These are phyloP conservation scores for Umimayanthus kanabou DNA, from an alignment of 92 coral and sea anemone genomes.

Conservation along the genomic window DNA sequence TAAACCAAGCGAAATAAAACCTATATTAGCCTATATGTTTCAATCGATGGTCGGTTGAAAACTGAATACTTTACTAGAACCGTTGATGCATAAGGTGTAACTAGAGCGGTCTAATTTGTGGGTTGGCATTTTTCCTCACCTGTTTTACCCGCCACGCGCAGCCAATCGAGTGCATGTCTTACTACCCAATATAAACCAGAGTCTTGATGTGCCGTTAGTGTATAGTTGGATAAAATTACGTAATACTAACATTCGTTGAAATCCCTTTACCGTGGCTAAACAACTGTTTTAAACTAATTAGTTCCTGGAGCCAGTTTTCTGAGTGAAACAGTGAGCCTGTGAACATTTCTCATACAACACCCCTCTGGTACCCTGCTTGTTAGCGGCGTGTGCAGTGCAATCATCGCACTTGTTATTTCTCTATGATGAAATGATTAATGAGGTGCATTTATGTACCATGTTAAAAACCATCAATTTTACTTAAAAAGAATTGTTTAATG, in stretches of 20 bases:
- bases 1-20: background rate
- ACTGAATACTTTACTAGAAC: background rate
- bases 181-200: background rate
- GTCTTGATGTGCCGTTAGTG: background rate
- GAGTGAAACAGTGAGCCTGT: background rate
- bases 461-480: conserved; percentile 44
- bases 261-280: background rate
- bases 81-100: background rate
- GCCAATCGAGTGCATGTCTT: background rate
- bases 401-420: conserved; percentile 19
- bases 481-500: conserved; percentile 33
- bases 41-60: background rate
- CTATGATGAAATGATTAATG: conserved; percentile 36
- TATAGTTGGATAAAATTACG: background rate
- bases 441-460: conserved; percentile 42
- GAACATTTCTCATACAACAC: background rate
- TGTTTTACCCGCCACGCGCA: conserved; percentile 9
- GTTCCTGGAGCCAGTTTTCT: background rate
- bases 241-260: background rate
- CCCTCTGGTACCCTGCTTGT: background rate
- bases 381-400: conserved; percentile 14
- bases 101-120: background rate
- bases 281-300: background rate
- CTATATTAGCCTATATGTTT: too few relatives aligned
- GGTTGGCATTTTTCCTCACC: conserved; percentile 2